Base-by-base conservation (phyloP, 2,797 vertebrate species). In the Spheniscus humboldti region DNA sequence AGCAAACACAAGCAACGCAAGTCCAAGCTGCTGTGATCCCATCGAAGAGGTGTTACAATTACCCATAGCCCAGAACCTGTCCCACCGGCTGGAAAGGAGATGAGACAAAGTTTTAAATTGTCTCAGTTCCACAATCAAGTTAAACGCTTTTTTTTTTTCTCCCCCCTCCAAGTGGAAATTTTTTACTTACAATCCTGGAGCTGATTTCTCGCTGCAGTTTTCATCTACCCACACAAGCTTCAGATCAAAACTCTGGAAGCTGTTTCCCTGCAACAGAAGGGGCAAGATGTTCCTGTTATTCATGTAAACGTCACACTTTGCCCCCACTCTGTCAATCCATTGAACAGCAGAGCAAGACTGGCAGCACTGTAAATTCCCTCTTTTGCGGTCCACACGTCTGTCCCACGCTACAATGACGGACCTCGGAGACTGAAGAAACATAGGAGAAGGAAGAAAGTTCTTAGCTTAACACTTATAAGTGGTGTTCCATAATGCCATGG, bases 221-320 rank as follows among this genome's bases (percentile, higher is more conserved):
- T 96, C 85, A 19, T 98, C 97, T 53, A 98, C 86, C 98, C 98
- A 98, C 39, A 98, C 93, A 30, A 98, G 96, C 94, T 98, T 98
- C 94, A 98, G 96, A 18, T 98, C 98, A 56, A 98, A 98, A 76
- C 96, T 97, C 86, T 96, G 97, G 81, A 97, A 84, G 10, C 37
- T 97, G 90, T 97, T 97, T 20, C 98, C 98, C 98, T 98, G 73
- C 35, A 92, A 92, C 25, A 73, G 91, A 14, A 73, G 10, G 24
- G 60, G 45, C 24, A 63, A 53, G 24, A n/a, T 8, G 6, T 11
- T 55, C 11, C 22, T 28, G 57, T 37, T n/a, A 39, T 22, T 30
- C 55, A 31, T 35, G 35, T 18, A 30, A 89, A 57, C 23, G 18
- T 23, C 43, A 31, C 59, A 24, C 37, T 64, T 37, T 56, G 25